phyloP scores from a whole-genome alignment of 2,888 invertebrate species.

The Zhuqinia jingwanae region DNA sequence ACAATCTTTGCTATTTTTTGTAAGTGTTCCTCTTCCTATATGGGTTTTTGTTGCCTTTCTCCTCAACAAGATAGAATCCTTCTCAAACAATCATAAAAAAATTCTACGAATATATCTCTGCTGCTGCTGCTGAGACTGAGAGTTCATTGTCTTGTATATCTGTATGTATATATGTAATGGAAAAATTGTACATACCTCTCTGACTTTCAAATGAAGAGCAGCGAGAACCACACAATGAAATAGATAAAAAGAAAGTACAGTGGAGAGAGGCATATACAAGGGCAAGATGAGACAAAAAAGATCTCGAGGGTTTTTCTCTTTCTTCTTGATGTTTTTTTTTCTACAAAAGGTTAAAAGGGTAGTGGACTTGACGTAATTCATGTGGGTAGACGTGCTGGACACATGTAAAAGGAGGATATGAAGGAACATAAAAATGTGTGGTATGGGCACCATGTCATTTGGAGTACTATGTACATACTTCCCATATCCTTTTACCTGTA shows the following conservation, averaged over 20 bases:
- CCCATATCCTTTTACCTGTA: neutral
- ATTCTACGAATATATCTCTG: too few species aligned
- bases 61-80: too few species aligned
- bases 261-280: too few species aligned
- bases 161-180: neutral
- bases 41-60: too few species aligned
- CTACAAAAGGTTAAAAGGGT: neutral
- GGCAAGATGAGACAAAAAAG: neutral
- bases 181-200: constrained; percentile 30
- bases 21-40: neutral
- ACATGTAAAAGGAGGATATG: neutral
- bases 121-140: neutral
- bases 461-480: neutral
- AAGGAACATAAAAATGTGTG: neutral
- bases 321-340: neutral
- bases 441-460: neutral
- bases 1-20: too few species aligned
- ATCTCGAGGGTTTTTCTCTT: neutral
- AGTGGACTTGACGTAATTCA: constrained; percentile 48
- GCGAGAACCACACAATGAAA: neutral
- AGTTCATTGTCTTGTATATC: neutral
- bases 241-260: neutral
- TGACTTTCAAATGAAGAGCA: constrained; percentile 36
- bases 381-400: constrained; percentile 27
- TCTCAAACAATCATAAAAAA: too few species aligned